These are phyloP conservation scores for human (Homo sapiens) DNA, from an alignment of 2,113 vertebrate genomes.

Conservation along the genomic window GRCh38 chr13:98745501-98746000, in stretches of 20 bases:
- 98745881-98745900: too few relatives aligned
- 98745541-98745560: background rate
- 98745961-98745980: too few relatives aligned
- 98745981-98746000: too few relatives aligned
- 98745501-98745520: background rate
- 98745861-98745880: too few relatives aligned
- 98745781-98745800: background rate
- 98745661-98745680: background rate
- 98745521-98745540: background rate
- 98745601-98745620: background rate
- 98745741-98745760: background rate
- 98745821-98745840: too few relatives aligned
- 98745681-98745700: rapidly evolving
- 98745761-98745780: background rate
- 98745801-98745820: background rate
- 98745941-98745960: too few relatives aligned
- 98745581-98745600: background rate
- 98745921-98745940: too few relatives aligned
- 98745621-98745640: background rate
- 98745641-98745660: background rate
- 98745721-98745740: background rate
- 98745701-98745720: background rate
- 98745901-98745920: too few relatives aligned
- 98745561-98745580: background rate
- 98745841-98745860: too few relatives aligned